Base-by-base conservation (phyloP, 2,113 vertebrate genomes). In the Brachyhypopomus occidentalis region DNA sequence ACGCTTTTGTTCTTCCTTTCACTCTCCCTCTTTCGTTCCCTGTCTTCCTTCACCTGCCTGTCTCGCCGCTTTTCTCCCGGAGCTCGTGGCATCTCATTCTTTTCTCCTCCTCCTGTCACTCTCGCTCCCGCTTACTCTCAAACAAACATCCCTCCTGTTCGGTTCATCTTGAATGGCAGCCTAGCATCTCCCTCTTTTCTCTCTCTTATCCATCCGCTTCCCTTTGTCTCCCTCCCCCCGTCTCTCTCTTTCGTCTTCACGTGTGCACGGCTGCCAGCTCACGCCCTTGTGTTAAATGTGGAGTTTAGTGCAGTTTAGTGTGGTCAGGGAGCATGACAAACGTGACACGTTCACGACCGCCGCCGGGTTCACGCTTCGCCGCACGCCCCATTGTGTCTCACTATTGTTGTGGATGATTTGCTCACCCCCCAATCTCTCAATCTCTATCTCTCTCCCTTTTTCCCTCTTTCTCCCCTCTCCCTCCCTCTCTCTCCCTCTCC, bases 261-360 rank as follows among this genome's bases (percentile, higher is more conserved):
- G 41, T 48, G 41, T 83, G 87, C 89, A 80, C 8, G 41, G 81
- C 88, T 87, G 41, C 84, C 88, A 45, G 75, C 85, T 85, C 88
- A 85, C 87, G 9, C 8, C 45, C 45, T 14, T 52, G 7, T 52
- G 45, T 90, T 93, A 93, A 93, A 91, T 86, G 90, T 90, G 89
- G 86, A 86, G 87, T 91, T 94, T 94, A 93, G 89, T 86, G 87
- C 89, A 87, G 79, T 92, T 93, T 93, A 93, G 92, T 89, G 89
- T 93, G 92, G 89, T 90, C 93, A 93, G 90, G 56, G 89, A 91
- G 89, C 92, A 90, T 93, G 91, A 93, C 90, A 92, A 92, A 93
- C 93, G 92, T 90, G 92, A 93, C 90, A 90, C 92, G 93, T 93
- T 93, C 91, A 89, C 87, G 91, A 89, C 91, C 89, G 75, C 64